Conservation (phyloP, 2,797 vertebrate species). For the Argentina silus region DNA sequence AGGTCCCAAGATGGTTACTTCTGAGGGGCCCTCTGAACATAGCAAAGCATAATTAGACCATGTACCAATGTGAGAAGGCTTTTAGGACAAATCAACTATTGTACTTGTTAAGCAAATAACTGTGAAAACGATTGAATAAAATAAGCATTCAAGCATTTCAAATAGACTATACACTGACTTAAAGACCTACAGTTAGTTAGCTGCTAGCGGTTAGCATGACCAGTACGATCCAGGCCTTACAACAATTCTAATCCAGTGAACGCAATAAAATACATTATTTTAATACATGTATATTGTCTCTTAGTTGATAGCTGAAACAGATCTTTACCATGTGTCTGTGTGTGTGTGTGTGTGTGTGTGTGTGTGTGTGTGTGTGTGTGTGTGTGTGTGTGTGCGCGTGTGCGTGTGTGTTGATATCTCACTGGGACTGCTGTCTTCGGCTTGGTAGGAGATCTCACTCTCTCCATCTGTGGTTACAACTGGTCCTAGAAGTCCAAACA, state of each 20-base stretch:
- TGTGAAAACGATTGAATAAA: background rate
- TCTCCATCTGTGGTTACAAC: background rate
- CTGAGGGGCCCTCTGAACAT: constrained; percentile 33
- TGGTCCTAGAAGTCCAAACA: constrained; percentile 2
- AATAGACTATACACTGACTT: background rate
- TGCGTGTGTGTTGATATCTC: constrained; percentile 1
- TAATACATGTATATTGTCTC: too few relatives aligned
- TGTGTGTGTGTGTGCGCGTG: background rate
- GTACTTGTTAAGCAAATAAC: background rate
- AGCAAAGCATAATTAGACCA: background rate
- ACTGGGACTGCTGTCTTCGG: background rate
- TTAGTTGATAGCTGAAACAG: too few relatives aligned
- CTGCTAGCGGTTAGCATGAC: background rate
- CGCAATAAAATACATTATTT: too few relatives aligned
- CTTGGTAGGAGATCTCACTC: too few relatives aligned
- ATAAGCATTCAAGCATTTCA: background rate
- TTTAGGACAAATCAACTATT: background rate
- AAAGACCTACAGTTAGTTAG: background rate
- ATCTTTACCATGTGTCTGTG: too few relatives aligned
- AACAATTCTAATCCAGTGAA: too few relatives aligned
- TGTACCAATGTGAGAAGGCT: background rate
- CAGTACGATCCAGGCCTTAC: too few relatives aligned
- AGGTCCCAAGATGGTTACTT: constrained; percentile 7
- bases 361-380: too few relatives aligned
- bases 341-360: too few relatives aligned